Conservation (phyloP, 2,888 invertebrate species). For the Himalopsyche tibetana region DNA sequence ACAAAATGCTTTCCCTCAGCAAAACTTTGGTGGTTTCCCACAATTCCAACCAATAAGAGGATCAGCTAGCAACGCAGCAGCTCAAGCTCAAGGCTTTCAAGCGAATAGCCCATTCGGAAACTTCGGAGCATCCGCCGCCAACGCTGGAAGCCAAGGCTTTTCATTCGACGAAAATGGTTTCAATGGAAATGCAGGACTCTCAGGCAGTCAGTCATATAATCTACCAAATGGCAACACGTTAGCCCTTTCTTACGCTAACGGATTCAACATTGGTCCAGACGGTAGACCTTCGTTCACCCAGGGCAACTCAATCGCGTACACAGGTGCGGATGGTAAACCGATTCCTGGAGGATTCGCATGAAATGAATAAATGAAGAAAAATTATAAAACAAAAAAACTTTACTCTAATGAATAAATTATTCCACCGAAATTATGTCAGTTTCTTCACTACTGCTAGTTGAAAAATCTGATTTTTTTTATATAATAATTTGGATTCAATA, state of each 20-base stretch:
- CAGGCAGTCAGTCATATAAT: conserved; percentile 70
- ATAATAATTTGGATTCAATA: no score
- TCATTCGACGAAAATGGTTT: conserved; percentile 67
- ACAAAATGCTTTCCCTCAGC: conserved; percentile 39
- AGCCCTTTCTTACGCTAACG: conserved; percentile 70
- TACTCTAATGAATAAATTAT: neutral
- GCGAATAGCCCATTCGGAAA: conserved; percentile 62
- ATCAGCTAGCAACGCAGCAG: conserved; percentile 64
- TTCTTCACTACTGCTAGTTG: no score
- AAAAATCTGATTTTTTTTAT: no score
- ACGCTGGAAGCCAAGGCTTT: conserved; percentile 70
- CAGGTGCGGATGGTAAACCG: conserved; percentile 61
- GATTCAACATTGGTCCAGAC: conserved; percentile 68
- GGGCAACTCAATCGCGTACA: conserved; percentile 63
- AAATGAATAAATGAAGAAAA: neutral
- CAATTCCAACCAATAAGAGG: conserved; percentile 59
- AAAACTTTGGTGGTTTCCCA: conserved; percentile 47
- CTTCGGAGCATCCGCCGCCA: conserved; percentile 71
- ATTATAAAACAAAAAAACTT: no score
- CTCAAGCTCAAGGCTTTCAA: conserved; percentile 65
- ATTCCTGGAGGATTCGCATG: conserved; percentile 54
- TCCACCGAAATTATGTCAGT: conserved; percentile 1
- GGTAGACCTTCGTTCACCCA: conserved; percentile 61
- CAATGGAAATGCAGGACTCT: conserved; percentile 68
- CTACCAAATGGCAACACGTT: conserved; percentile 72